Evolutionary conservation across 2,888 invertebrate species (phyloP).

Genomic region (Eupithecia centaureata): DNA sequence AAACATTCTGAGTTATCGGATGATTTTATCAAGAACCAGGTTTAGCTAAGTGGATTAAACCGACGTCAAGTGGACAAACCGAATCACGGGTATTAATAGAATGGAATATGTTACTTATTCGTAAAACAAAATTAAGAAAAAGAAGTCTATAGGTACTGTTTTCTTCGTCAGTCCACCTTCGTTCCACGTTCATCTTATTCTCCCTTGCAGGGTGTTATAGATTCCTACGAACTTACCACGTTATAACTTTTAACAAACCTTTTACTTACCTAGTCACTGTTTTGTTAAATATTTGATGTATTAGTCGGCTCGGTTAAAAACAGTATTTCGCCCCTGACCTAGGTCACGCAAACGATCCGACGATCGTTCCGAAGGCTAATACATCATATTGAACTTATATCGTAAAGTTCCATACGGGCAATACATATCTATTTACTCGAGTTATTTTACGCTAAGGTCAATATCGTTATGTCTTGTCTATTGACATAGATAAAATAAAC

Average conservation of each 20-base stretch:
- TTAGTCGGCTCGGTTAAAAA: neutral
- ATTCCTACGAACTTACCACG: neutral
- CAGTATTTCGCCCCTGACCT: slow-evolving; percentile 23
- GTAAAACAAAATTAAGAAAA: no score
- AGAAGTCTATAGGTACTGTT: no score
- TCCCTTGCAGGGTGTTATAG: no score
- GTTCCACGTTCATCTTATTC: neutral
- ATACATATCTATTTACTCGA: neutral
- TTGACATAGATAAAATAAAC: slow-evolving; percentile 6
- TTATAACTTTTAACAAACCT: neutral
- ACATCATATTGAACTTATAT: neutral
- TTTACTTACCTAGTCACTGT: neutral
- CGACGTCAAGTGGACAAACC: no score
- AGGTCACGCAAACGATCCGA: slow-evolving; percentile 18
- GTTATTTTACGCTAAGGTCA: slow-evolving; percentile 8
- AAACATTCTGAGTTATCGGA: no score
- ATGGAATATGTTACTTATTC: no score
- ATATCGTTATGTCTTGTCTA: slow-evolving; percentile 1
- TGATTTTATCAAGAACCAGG: no score
- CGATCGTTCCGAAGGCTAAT: slow-evolving; percentile 13
- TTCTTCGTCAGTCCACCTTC: no score
- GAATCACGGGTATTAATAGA: no score
- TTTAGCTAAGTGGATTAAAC: no score
- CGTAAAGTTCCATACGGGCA: slow-evolving; percentile 5
- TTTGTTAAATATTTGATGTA: neutral